Evolutionary conservation across 2,888 invertebrate genomes (phyloP), one percentile per base, ranked within the genome.

Genomic region (Temnothorax rugatulus): DNA sequence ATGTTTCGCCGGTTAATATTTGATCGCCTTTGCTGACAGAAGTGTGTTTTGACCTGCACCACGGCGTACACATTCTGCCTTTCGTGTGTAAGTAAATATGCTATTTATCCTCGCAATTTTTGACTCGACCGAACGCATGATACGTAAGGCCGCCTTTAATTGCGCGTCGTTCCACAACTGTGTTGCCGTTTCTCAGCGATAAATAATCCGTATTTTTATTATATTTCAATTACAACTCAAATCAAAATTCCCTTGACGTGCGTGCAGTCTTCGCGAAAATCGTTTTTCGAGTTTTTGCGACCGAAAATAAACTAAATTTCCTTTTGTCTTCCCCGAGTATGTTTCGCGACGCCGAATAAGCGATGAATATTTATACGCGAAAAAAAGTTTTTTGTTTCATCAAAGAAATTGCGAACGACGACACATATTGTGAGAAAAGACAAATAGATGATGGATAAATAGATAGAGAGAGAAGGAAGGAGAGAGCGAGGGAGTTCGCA

Each of bases 51-150:
- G 47, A 25, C 15, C 21, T 73, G 63, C 29, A 38, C 25, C 13
- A 29, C 29, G 11, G 5, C 11, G 7, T 47, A 73, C 50, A 59
- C 47, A 61, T 50, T 47, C 18, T 13, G 52, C 8, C n/a, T 71
- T 71, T 61, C 63, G 7, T 11, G 61, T 13, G 41, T 74, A 52
- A 54, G 44, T 29, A 63, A 76, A 76, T n/a, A 54, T 13, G 38
- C 50, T 64, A 34, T 75, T 61, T 64, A 54, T 76, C 29, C 13
- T 75, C 50, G 63, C 61, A 76, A 82, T 82, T 82, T 64, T 76
- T 76, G 54, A 54, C 52, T 64, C 54, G 52, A 41, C 15, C 29
- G n/a, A 75, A 63, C 44, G 11, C 25, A 29, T 15, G 21, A 75
- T 34, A 1, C 7, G 9, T 25, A 50, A n/a, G 61, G 15, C 1